Evolutionary conservation across 2,113 vertebrate species (phyloP).

Genomic region (Notarius quadriscutis): DNA sequence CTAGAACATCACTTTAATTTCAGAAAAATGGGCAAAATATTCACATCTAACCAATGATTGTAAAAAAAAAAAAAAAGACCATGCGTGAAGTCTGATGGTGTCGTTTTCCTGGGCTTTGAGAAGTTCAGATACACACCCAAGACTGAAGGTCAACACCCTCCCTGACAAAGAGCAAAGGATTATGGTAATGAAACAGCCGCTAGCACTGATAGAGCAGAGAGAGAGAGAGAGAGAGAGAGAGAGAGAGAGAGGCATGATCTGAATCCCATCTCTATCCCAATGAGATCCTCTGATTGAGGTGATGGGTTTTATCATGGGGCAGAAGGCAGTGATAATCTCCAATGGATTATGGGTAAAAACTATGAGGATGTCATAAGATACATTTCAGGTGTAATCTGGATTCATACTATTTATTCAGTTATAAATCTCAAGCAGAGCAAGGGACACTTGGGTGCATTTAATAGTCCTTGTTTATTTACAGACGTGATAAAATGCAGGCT

Average conservation of each 20-base stretch:
- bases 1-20: neutral
- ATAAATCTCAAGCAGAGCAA: neutral
- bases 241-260: constrained; percentile 15
- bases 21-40: neutral
- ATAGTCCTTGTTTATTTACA: neutral
- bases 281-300: constrained; percentile 50
- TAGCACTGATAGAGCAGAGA: constrained; percentile 51
- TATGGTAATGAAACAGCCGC: constrained; percentile 61
- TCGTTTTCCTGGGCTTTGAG: constrained; percentile 56
- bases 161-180: constrained; percentile 61
- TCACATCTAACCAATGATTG: neutral
- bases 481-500: constrained; percentile 35
- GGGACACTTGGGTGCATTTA: neutral
- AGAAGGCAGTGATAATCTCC: constrained; percentile 3
- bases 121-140: constrained; percentile 43
- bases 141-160: constrained; percentile 64
- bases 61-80: constrained; percentile 7
- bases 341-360: constrained; percentile 28
- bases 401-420: neutral
- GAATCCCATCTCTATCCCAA: constrained; percentile 63
- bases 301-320: constrained; percentile 38
- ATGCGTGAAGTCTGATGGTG: neutral
- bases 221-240: constrained; percentile 3
- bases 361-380: neutral
- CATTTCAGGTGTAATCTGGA: constrained; percentile 9